Evolutionary conservation across 2,797 vertebrate genomes (phyloP).

Genomic region (Rhinella marina): DNA sequence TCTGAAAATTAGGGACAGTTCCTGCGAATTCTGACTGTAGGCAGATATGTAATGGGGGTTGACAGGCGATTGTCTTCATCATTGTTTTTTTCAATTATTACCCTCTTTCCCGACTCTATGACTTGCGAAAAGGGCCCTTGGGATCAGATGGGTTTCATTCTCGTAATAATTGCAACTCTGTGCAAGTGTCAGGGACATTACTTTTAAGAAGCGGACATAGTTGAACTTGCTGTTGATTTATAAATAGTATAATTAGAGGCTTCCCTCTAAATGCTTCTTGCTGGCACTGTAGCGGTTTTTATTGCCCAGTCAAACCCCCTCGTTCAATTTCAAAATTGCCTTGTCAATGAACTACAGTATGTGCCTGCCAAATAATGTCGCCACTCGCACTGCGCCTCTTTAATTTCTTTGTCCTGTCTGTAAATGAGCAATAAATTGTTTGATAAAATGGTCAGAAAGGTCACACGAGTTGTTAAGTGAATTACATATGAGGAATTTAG

Average conservation of each 20-base stretch:
- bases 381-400: conserved; percentile 84
- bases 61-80: neutral
- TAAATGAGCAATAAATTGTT: conserved; percentile 80
- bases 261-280: conserved; percentile 82
- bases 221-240: conserved; percentile 94
- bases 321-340: conserved; percentile 98
- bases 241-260: conserved; percentile 96
- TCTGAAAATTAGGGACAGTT: too few species aligned
- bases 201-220: conserved; percentile 89
- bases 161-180: conserved; percentile 13
- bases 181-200: conserved; percentile 4
- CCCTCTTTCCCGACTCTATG: neutral
- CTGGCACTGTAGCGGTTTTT: conserved; percentile 84
- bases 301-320: conserved; percentile 95
- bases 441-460: conserved; percentile 80
- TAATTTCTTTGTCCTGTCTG: conserved; percentile 76
- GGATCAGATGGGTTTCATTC: neutral
- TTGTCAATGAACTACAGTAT: conserved; percentile 89
- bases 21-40: too few species aligned
- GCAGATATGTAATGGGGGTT: neutral
- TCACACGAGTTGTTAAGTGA: conserved; percentile 78
- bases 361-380: conserved; percentile 82
- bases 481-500: conserved; percentile 70
- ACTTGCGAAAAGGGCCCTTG: too few species aligned
- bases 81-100: neutral